Evolutionary conservation across 2,113 vertebrate genomes (phyloP), one percentile per base, ranked within the genome.

Genomic region (Protobothrops flavoviridis): DNA sequence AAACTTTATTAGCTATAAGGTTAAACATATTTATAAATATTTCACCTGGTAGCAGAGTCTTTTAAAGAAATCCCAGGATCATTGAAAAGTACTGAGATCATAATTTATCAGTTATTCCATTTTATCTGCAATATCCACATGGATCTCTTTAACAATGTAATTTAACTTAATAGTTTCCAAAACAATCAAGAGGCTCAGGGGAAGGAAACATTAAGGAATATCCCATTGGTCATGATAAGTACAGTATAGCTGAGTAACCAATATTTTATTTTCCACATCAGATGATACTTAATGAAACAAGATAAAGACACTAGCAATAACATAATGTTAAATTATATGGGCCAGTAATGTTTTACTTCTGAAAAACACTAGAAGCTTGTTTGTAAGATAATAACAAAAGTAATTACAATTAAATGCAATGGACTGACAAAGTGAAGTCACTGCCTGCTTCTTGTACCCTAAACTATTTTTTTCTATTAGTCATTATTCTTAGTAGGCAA

Each of bases 71-170:
- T 92, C 93, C 94, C 89, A 93, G 91, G 90, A 33, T 88, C 94
- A 96, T 95, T 87, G 0, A 87, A 87, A 96, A 96, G 94, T 96
- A 96, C 94, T 97, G 96, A 96, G 95, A 95, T 48, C 23, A n/a
- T 93, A 96, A 96, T 96, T 94, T 96, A 89, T 90, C 87, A 3
- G 91, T 93, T 88, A 88, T 94, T 61, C 90, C 87, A 94, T 94
- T 95, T 91, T 64, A 61, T 90, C 3, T 74, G 55, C 59, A 81
- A 52, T 23, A n/a, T 91, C 10, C 10, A 23, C 55, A 57, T 52
- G 61, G 15, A 20, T n/a, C 26, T 12, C 3, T 23, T 61, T 24
- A n/a, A 81, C 50, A 81, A 26, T 26, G 24, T 55, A 53, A 12
- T 26, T 5, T 50, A 29, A 59, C 29, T 56, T 64, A 81, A 5